Conservation (phyloP, 2,888 invertebrate genomes). For the Scaeva pyrastri region DNA sequence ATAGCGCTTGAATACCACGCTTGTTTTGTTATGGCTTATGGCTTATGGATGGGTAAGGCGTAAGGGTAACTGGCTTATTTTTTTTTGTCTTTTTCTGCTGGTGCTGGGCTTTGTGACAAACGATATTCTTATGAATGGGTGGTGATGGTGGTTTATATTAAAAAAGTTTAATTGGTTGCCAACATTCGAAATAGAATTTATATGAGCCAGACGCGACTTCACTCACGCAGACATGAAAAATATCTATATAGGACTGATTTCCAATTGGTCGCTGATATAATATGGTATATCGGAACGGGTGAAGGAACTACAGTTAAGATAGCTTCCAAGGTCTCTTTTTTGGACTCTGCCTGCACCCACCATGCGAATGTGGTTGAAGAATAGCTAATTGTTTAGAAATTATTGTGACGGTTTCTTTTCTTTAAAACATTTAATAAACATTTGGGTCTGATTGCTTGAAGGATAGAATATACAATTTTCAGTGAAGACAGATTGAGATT, state of each 20-base stretch:
- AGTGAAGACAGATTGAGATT: too few species aligned
- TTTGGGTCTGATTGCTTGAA: too few species aligned
- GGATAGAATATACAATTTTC: too few species aligned
- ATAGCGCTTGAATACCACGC: constrained; percentile 67
- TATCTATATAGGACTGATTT: constrained; percentile 6
- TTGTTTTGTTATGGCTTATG: constrained; percentile 41
- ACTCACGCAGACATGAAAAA: neutral
- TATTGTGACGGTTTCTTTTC: too few species aligned
- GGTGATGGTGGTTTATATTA: constrained; percentile 47
- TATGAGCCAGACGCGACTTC: constrained; percentile 38
- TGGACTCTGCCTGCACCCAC: neutral
- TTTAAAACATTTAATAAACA: too few species aligned
- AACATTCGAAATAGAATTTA: constrained; percentile 63
- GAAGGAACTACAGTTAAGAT: neutral
- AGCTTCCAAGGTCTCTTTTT: constrained; percentile 33
- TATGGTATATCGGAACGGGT: neutral
- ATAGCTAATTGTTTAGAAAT: neutral
- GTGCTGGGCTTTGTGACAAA: constrained; percentile 52
- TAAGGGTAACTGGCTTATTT: constrained; percentile 31
- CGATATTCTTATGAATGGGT: constrained; percentile 73
- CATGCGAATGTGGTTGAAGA: neutral
- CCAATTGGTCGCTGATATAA: constrained; percentile 9
- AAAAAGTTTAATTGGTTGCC: constrained; percentile 65
- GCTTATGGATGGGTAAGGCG: too few species aligned
- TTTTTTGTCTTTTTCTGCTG: constrained; percentile 19